phyloP scores from a whole-genome alignment of 64 coral and sea anemone genomes.

The Catalaphyllia jardinei region DNA sequence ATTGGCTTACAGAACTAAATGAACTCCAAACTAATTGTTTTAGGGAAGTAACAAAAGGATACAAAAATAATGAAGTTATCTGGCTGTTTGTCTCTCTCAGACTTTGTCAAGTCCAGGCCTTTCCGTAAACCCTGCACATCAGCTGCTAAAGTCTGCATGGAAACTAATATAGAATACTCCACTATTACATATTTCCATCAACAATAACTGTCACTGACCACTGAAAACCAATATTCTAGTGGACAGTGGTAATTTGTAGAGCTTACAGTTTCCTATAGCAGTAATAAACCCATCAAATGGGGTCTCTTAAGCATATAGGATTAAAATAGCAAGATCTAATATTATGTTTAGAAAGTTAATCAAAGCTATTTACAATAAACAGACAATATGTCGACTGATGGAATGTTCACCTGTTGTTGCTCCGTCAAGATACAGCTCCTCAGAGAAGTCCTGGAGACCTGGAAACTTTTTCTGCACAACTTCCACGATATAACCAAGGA shows the following conservation, averaged over 20 bases:
- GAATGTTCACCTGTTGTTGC: slow-evolving; percentile 71
- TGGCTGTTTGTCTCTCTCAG: slow-evolving; percentile 95
- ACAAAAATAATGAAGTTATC: slow-evolving; percentile 97
- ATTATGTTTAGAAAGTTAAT: no score
- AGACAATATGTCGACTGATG: not conserved
- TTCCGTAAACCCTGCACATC: slow-evolving; percentile 94
- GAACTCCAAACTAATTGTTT: not conserved
- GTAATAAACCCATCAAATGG: no score
- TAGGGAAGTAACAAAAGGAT: slow-evolving; percentile 45
- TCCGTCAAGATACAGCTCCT: slow-evolving; percentile 80
- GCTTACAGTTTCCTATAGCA: no score
- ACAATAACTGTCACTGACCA: no score
- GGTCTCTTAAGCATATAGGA: no score
- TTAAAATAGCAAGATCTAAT: no score
- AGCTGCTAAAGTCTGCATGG: slow-evolving; percentile 86
- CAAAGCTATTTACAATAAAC: no score
- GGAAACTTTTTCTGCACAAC: slow-evolving; percentile 63
- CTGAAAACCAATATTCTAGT: no score
- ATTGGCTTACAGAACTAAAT: not conserved
- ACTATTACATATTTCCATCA: not conserved
- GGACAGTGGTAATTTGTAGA: no score
- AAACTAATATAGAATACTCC: slow-evolving; percentile 52
- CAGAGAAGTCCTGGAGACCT: slow-evolving; percentile 56
- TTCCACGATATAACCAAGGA: slow-evolving; percentile 82
- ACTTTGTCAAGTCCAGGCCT: slow-evolving; percentile 91